A percentile compares a stretch with the other conserved stretches of the same genome.
These are phyloP conservation scores for Holocentrus rufus DNA, from an alignment of 2,797 vertebrate species.

Conservation along the genomic window DNA sequence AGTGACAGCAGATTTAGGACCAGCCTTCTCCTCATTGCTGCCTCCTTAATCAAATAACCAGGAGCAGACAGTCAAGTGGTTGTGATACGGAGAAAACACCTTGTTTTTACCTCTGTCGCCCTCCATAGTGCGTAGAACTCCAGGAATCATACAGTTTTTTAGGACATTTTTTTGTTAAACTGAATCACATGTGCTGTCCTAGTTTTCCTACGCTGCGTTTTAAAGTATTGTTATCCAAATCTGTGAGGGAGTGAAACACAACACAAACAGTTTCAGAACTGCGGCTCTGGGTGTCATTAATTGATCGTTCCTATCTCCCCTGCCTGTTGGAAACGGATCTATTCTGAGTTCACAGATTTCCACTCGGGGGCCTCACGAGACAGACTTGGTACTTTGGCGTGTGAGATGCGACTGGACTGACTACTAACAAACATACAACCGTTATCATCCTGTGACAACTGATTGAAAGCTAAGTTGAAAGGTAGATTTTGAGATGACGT, in stretches of 20 bases:
- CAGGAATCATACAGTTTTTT: no score
- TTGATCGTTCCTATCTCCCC: constrained; percentile 8
- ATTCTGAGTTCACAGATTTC: constrained; percentile 13
- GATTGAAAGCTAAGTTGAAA: no score
- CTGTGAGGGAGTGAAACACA: not conserved
- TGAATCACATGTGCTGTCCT: not conserved
- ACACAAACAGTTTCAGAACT: not conserved
- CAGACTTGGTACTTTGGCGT: not conserved
- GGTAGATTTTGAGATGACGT: no score
- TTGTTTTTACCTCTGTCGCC: no score
- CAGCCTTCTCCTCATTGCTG: no score
- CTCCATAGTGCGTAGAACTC: not conserved
- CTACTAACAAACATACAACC: no score
- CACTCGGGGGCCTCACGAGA: not conserved
- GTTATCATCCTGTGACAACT: no score
- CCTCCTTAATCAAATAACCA: no score
- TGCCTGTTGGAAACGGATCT: no score
- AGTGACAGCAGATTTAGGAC: not conserved
- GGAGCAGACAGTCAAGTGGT: not conserved
- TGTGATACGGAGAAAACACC: no score
- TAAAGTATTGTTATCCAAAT: constrained; percentile 8
- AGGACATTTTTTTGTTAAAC: not conserved
- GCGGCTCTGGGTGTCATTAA: not conserved
- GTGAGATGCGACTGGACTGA: not conserved
- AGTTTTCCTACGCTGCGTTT: not conserved